Evolutionary conservation across 2,797 vertebrate species (phyloP), one percentile per base, ranked within the genome.

Genomic region (Sciaenops ocellatus): DNA sequence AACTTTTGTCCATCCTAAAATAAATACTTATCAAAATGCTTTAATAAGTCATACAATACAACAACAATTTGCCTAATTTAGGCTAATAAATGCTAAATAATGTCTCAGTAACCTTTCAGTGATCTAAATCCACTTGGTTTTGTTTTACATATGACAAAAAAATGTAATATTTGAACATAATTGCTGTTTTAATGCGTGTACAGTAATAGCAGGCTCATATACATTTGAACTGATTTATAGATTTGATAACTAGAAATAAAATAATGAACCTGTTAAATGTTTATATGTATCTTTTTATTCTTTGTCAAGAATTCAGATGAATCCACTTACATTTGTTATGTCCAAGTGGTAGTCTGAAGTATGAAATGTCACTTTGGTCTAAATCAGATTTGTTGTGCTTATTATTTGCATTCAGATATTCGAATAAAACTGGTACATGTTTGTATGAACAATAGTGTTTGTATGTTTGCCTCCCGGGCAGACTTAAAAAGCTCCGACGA

Each of bases 381-480:
- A 38, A 54, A 44, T 75, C 57, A 62, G 47, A 50, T 69, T 13
- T n/a, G 30, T 26, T 55, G 1, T 42, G 38, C 44, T 34, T 13
- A 54, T 56, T 61, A 47, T 69, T 54, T 50, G 18, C 76, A 57
- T 28, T 50, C 18, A 62, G 50, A 50, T 13, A 46, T 65, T 48
- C 24, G 12, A 63, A 76, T 71, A 0, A 64, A 63, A 73, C 46
- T 20, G 3, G 2, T 24, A 8, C 3, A 5, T 52, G 66, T 77
- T 76, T 74, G 54, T 63, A 44, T 71, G 63, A 69, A 55, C 15
- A 61, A 22, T 1, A 30, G 12, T 54, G 52, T 68, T 22, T 52
- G 48, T 61, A 51, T 72, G 63, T 80, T 82, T 48, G 28, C 22
- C 56, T 73, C n/a, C 34, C 22, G 30, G 44, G 34, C 11, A 76